Evolutionary conservation across 2,113 vertebrate genomes (phyloP).

Genomic region (Axis porcinus): DNA sequence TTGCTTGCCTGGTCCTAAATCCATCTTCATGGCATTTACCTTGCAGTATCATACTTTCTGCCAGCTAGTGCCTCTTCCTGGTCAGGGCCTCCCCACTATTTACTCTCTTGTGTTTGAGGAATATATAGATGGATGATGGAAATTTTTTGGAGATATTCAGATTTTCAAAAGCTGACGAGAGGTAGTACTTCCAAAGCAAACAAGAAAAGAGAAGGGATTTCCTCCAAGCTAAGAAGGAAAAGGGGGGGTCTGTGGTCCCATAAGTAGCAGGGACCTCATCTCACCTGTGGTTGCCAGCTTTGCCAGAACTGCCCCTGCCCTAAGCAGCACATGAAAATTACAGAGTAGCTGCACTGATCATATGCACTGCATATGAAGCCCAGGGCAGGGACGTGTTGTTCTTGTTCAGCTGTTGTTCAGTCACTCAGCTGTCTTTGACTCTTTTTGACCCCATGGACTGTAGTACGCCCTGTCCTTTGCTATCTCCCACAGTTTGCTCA

Average conservation of each 20-base stretch:
- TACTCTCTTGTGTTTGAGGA: not conserved
- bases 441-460: not conserved
- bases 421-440: not conserved
- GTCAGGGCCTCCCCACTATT: not conserved
- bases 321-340: too few relatives aligned
- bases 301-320: not conserved
- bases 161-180: not conserved
- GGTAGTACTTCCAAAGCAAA: not conserved
- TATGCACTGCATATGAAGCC: fast-evolving
- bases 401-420: not conserved
- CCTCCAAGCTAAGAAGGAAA: not conserved
- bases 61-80: not conserved
- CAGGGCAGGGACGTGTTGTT: not conserved
- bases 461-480: not conserved
- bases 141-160: not conserved
- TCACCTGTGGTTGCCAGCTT: not conserved
- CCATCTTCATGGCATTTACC: not conserved
- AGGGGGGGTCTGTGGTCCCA: not conserved
- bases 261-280: not conserved
- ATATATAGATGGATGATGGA: not conserved
- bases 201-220: not conserved
- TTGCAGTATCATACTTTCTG: fast-evolving
- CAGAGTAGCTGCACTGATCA: not conserved
- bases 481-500: not conserved
- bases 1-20: not conserved